Evolutionary conservation across 1,140 invertebrate genomes (phyloP).

Genomic region (Bursaphelenchus mucronatus): DNA sequence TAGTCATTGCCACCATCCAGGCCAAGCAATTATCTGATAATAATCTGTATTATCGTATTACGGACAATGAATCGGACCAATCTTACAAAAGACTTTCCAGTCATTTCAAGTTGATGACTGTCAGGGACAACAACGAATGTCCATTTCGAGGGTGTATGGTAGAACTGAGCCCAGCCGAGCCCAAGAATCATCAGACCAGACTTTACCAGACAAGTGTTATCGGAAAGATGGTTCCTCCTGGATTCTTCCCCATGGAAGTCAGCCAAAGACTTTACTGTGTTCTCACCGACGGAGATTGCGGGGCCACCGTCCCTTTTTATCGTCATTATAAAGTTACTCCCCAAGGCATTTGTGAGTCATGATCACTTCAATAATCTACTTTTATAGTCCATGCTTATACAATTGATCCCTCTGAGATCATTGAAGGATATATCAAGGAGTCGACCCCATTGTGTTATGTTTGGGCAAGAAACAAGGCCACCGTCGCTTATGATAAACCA

Average conservation of each 20-base stretch:
- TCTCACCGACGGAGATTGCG: constrained; percentile 19
- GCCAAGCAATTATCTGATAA: not conserved
- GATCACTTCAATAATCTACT: not conserved
- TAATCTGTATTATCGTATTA: constrained; percentile 18
- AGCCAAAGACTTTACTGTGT: constrained; percentile 17
- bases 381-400: constrained; percentile 18
- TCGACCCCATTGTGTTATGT: constrained; percentile 16
- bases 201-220: constrained; percentile 22
- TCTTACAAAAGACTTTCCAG: constrained; percentile 1
- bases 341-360: constrained; percentile 12
- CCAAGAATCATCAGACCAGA: constrained; percentile 11
- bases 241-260: constrained; percentile 21
- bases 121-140: constrained; percentile 8
- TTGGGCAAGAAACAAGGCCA: constrained; percentile 5
- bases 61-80: constrained; percentile 1
- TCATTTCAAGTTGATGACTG: constrained; percentile 18
- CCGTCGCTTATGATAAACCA: constrained; percentile 7
- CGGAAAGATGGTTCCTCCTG: constrained; percentile 20
- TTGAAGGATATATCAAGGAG: constrained; percentile 17
- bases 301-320: constrained; percentile 15
- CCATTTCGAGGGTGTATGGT: constrained; percentile 12
- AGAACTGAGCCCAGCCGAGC: constrained; percentile 10
- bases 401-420: constrained; percentile 5
- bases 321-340: constrained; percentile 12
- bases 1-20: constrained; percentile 11